Percentiles rank a stretch among this genome's conserved stretches.
Conservation (phyloP, 2,888 invertebrate species). For the Eilema griseolum region DNA sequence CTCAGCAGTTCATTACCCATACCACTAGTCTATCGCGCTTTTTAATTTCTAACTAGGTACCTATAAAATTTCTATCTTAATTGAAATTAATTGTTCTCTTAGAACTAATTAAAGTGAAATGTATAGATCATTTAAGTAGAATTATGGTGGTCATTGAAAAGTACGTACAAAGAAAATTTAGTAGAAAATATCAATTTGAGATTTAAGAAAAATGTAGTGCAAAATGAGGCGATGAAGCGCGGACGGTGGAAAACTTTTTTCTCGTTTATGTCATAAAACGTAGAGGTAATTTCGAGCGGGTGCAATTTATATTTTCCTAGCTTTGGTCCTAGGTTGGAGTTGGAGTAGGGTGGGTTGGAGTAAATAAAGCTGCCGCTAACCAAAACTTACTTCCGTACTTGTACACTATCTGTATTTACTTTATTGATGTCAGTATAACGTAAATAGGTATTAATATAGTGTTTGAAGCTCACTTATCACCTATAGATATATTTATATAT, state of each 20-base stretch:
- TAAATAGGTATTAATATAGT: not conserved
- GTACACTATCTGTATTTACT: not conserved
- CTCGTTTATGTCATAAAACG: constrained; percentile 74
- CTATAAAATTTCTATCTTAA: too few species aligned
- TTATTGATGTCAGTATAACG: not conserved
- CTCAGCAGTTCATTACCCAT: too few species aligned
- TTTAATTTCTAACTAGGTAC: too few species aligned
- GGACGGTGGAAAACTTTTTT: constrained; percentile 67
- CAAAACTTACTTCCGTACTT: constrained; percentile 32
- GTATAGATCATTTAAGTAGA: constrained; percentile 6
- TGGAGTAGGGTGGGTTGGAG: too few species aligned
- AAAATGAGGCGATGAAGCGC: constrained; percentile 61
- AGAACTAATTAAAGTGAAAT: constrained; percentile 40
- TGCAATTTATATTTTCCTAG: constrained; percentile 76
- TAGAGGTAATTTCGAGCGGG: constrained; percentile 75
- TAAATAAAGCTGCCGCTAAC: constrained; percentile 71
- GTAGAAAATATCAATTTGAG: constrained; percentile 34
- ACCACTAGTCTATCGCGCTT: too few species aligned
- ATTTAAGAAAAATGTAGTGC: constrained; percentile 48
- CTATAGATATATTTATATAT: too few species aligned
- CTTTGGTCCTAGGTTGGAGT: constrained; percentile 66
- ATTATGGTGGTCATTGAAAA: not conserved
- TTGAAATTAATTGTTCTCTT: constrained; percentile 31
- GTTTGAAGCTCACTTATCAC: not conserved
- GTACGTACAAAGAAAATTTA: not conserved